Percentiles rank a stretch among this genome's conserved stretches.
phyloP scores from a whole-genome alignment of 2,888 invertebrate genomes.

The Pollenia angustigena region DNA sequence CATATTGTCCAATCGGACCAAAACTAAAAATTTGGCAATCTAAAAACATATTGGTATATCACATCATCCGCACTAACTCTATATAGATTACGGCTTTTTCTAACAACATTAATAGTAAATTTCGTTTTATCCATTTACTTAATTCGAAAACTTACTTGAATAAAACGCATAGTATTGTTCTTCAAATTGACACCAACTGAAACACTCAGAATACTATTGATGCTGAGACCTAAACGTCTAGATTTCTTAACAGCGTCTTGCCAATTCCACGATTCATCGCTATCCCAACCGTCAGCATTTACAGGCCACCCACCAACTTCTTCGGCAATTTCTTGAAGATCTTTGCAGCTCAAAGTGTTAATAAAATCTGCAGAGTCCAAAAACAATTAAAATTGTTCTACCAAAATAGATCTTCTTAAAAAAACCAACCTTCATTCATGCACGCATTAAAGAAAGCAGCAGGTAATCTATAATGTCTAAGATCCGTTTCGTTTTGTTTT shows the following conservation, averaged over 20 bases:
- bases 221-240: slow-evolving; percentile 91
- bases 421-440: slow-evolving; percentile 84
- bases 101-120: neutral
- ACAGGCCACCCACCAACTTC: slow-evolving; percentile 97
- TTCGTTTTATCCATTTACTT: neutral
- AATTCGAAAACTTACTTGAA: slow-evolving; percentile 88
- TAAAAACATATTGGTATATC: too few relatives aligned
- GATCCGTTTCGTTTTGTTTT: slow-evolving; percentile 82
- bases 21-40: too few relatives aligned
- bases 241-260: slow-evolving; percentile 92
- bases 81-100: too few relatives aligned
- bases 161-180: slow-evolving; percentile 92
- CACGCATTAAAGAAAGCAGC: slow-evolving; percentile 84
- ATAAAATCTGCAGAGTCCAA: slow-evolving; percentile 87
- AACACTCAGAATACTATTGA: slow-evolving; percentile 94
- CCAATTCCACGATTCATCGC: slow-evolving; percentile 89
- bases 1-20: too few relatives aligned
- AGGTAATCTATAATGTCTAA: slow-evolving; percentile 83
- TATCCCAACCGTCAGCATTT: slow-evolving; percentile 90
- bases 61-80: too few relatives aligned
- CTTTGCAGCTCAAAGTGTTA: slow-evolving; percentile 90
- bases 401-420: neutral
- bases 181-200: slow-evolving; percentile 95
- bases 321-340: slow-evolving; percentile 89
- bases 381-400: neutral